phyloP scores from a whole-genome alignment of 1,140 invertebrate species.

The Drosophila sechellia region DNA sequence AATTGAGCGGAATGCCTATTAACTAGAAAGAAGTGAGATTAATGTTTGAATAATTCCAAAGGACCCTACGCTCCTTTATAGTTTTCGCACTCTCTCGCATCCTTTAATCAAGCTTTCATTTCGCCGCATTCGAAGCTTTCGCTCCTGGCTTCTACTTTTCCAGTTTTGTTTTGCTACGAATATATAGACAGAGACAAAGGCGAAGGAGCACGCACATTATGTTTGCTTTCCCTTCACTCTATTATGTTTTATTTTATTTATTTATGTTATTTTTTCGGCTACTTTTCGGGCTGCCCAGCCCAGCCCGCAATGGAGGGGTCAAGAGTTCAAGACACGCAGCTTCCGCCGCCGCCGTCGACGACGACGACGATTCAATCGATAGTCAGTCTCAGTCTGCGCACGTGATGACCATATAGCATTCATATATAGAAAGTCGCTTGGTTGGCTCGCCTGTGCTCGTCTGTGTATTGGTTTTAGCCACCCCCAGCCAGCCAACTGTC shows the following conservation, averaged over 20 bases:
- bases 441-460: constrained; percentile 5
- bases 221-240: constrained; percentile 18
- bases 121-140: constrained; percentile 36
- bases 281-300: constrained; percentile 20
- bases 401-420: constrained; percentile 59
- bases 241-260: constrained; percentile 54
- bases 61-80: constrained; percentile 24
- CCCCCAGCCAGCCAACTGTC: constrained; percentile 48
- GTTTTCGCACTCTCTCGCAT: background rate
- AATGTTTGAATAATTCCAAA: background rate
- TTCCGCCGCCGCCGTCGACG: constrained; percentile 61
- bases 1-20: background rate
- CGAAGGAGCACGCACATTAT: constrained; percentile 41
- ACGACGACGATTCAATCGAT: constrained; percentile 72
- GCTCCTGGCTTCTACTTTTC: constrained; percentile 24
- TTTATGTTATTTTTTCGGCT: constrained; percentile 50
- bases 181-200: constrained; percentile 50
- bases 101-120: constrained; percentile 52
- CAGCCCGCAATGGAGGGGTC: constrained; percentile 50
- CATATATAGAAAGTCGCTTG: background rate
- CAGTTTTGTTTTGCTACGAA: constrained; percentile 77
- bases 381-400: constrained; percentile 78
- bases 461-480: constrained; percentile 29
- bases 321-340: constrained; percentile 80
- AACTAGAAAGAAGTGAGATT: background rate